Percentiles rank a stretch among this genome's conserved stretches.
Evolutionary conservation across 2,797 vertebrate species (phyloP).

Genomic region (Lemur catta): DNA sequence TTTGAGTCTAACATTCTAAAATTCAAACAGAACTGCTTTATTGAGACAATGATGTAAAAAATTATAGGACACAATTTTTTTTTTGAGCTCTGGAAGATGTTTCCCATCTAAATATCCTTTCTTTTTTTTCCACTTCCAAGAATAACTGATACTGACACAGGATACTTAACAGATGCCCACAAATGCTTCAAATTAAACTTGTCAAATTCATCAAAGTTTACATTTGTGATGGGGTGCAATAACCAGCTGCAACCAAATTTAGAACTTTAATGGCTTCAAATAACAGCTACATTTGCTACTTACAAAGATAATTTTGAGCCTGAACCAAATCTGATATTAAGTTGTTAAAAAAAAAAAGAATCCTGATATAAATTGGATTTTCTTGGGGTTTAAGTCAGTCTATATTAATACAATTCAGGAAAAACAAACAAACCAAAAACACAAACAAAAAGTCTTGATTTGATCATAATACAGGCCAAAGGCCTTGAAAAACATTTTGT

Average conservation of each 20-base stretch:
- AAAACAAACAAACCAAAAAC: neutral
- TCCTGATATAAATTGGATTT: neutral
- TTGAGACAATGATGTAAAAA: neutral
- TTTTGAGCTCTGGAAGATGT: neutral
- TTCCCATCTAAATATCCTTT: neutral
- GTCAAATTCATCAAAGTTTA: constrained; percentile 18
- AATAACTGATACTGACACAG: neutral
- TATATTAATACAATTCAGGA: neutral
- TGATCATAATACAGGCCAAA: neutral
- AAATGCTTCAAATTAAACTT: constrained; percentile 33
- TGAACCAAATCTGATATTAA: neutral
- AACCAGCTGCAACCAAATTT: constrained; percentile 32
- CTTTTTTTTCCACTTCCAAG: neutral
- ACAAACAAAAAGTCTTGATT: neutral
- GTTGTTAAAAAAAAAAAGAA: neutral
- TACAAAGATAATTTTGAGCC: neutral
- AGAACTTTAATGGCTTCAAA: constrained; percentile 26
- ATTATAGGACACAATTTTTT: neutral
- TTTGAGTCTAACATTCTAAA: neutral
- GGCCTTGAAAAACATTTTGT: neutral
- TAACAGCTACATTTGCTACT: constrained; percentile 15
- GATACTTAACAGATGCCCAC: neutral
- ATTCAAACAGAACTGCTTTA: neutral
- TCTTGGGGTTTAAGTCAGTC: neutral
- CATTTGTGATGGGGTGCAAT: neutral